These are phyloP conservation scores for Arvicanthis niloticus DNA, from an alignment of 2,113 vertebrate species.

Conservation along the genomic window DNA sequence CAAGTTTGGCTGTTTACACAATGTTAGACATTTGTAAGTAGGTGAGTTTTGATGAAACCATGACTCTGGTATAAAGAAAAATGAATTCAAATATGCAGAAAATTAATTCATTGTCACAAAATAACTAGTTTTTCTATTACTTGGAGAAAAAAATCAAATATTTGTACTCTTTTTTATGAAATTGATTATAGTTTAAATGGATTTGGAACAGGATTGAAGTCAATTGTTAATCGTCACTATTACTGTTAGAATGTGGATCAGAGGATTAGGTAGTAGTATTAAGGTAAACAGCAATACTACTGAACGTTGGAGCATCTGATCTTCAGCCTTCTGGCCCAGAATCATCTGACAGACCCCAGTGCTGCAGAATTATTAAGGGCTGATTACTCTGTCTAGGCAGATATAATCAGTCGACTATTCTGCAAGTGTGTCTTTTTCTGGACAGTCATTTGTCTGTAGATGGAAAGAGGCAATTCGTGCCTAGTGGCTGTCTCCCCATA, in stretches of 20 bases:
- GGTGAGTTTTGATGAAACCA: neutral
- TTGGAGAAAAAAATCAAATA: neutral
- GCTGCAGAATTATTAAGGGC: no score
- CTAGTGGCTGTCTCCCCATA: no score
- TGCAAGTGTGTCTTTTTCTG: no score
- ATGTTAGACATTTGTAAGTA: fast-evolving
- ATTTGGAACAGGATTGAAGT: fast-evolving
- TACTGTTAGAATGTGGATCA: neutral
- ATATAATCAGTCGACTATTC: no score
- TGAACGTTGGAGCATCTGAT: no score
- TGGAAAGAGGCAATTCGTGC: no score
- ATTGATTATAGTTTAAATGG: neutral
- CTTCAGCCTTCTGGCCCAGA: no score
- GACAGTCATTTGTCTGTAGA: no score
- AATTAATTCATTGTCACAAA: neutral
- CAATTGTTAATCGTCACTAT: neutral
- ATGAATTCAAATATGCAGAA: neutral
- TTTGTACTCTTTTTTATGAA: neutral
- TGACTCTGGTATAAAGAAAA: neutral
- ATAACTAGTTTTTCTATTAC: neutral
- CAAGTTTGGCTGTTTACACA: neutral
- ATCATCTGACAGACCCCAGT: no score
- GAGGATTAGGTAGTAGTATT: neutral
- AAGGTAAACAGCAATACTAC: no score
- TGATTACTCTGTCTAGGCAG: no score